A percentile compares a stretch with the other conserved stretches of the same genome.
These are phyloP conservation scores for Lordiphosa clarofinis DNA, from an alignment of 1,140 invertebrate genomes.

Conservation along the genomic window DNA sequence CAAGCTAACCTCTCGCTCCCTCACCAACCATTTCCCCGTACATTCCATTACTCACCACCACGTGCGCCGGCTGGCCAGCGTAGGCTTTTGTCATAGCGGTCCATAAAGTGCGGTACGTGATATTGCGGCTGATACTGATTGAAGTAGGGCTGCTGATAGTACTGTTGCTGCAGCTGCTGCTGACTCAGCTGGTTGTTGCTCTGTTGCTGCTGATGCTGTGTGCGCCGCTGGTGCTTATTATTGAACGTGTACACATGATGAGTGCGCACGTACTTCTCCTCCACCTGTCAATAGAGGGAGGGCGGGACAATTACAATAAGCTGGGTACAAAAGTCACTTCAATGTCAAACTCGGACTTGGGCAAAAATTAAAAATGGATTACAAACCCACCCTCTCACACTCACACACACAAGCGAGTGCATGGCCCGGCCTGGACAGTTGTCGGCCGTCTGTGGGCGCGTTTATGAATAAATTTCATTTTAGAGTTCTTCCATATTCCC, in stretches of 20 bases:
- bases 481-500: conserved; percentile 64
- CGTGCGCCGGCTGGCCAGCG: conserved; percentile 63
- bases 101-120: conserved; percentile 68
- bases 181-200: conserved; percentile 53
- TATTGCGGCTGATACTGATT: conserved; percentile 69
- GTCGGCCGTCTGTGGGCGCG: conserved; percentile 36
- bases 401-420: not conserved
- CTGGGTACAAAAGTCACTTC: conserved; percentile 55
- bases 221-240: conserved; percentile 66
- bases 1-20: not conserved
- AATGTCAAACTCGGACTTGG: conserved; percentile 53
- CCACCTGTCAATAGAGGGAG: conserved; percentile 54
- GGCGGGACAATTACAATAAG: conserved; percentile 29
- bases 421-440: conserved; percentile 8
- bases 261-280: conserved; percentile 75
- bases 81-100: conserved; percentile 76
- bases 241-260: conserved; percentile 75
- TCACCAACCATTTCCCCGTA: too few species aligned
- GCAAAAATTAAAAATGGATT: conserved; percentile 60
- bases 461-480: conserved; percentile 78
- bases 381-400: conserved; percentile 7
- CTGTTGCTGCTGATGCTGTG: conserved; percentile 62
- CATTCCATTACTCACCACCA: conserved; percentile 40
- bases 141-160: conserved; percentile 60
- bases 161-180: conserved; percentile 64